Percentiles rank a stretch among this genome's conserved stretches.
These are phyloP conservation scores for Macropodus opercularis DNA, from an alignment of 2,797 vertebrate genomes.

Conservation along the genomic window DNA sequence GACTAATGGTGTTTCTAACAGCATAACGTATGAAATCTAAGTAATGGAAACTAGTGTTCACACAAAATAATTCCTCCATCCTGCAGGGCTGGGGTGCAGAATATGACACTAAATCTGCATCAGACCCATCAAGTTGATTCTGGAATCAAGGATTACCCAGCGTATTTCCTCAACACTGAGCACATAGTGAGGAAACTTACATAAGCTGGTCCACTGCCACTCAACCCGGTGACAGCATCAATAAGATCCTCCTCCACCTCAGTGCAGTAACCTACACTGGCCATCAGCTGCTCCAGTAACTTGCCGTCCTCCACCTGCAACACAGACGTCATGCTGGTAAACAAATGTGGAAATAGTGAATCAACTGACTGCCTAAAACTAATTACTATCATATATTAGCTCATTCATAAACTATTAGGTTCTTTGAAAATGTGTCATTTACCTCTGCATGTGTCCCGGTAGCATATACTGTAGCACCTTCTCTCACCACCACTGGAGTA, in stretches of 20 bases:
- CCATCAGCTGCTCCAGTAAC: slow-evolving; percentile 93
- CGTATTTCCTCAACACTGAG: background rate
- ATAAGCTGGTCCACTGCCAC: slow-evolving; percentile 95
- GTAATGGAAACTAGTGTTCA: too few species aligned
- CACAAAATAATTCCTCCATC: too few species aligned
- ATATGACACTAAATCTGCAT: background rate
- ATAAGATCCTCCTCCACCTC: slow-evolving; percentile 97
- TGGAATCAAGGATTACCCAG: slow-evolving; percentile 1
- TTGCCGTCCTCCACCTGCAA: slow-evolving; percentile 86
- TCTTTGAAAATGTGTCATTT: slow-evolving; percentile 77
- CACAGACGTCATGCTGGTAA: background rate
- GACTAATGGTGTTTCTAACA: too few species aligned
- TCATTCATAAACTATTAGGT: background rate
- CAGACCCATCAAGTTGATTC: background rate
- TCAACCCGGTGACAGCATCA: slow-evolving; percentile 92
- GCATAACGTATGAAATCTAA: too few species aligned
- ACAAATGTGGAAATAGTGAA: background rate
- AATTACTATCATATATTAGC: background rate
- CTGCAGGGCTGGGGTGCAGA: too few species aligned
- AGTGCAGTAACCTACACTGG: slow-evolving; percentile 92
- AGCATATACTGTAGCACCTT: slow-evolving; percentile 95
- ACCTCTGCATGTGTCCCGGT: slow-evolving; percentile 90
- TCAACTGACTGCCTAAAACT: background rate
- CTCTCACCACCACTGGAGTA: slow-evolving; percentile 93
- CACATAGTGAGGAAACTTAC: too few species aligned